Evolutionary conservation across 2,797 vertebrate species (phyloP).

Genomic region (Intellagama lesueurii): DNA sequence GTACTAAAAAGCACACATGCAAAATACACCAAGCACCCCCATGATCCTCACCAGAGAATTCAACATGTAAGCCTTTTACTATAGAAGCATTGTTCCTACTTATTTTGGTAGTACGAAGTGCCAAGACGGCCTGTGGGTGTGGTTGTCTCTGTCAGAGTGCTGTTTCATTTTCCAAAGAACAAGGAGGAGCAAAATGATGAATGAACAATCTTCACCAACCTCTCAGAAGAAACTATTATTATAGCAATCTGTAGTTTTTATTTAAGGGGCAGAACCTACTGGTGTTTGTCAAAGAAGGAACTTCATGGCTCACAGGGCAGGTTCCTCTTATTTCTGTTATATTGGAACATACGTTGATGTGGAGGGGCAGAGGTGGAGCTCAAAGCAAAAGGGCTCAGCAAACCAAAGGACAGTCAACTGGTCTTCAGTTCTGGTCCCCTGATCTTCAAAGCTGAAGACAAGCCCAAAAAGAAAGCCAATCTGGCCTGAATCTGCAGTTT

Average conservation of each 20-base stretch:
- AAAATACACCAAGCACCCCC: not conserved
- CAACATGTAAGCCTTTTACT: not conserved
- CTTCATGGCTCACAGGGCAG: not conserved
- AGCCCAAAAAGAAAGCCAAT: not conserved
- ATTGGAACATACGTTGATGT: not conserved
- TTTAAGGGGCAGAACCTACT: not conserved
- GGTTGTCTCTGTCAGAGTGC: too few relatives aligned
- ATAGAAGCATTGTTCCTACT: not conserved
- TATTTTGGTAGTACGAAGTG: not conserved
- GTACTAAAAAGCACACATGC: too few relatives aligned
- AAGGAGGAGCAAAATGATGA: not conserved
- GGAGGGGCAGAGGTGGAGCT: not conserved
- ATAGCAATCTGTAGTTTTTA: not conserved
- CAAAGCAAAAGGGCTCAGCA: not conserved
- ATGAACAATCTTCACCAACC: not conserved
- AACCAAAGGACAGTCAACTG: too few relatives aligned
- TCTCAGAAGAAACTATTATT: too few relatives aligned
- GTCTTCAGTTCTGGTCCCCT: not conserved
- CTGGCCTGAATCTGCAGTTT: not conserved
- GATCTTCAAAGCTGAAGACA: too few relatives aligned
- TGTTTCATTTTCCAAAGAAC: not conserved
- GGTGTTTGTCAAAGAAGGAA: not conserved
- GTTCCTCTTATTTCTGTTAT: not conserved
- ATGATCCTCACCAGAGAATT: not conserved
- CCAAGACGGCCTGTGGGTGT: not conserved